These are phyloP conservation scores for Amia ocellicauda DNA, from an alignment of 2,113 vertebrate genomes.

Conservation along the genomic window DNA sequence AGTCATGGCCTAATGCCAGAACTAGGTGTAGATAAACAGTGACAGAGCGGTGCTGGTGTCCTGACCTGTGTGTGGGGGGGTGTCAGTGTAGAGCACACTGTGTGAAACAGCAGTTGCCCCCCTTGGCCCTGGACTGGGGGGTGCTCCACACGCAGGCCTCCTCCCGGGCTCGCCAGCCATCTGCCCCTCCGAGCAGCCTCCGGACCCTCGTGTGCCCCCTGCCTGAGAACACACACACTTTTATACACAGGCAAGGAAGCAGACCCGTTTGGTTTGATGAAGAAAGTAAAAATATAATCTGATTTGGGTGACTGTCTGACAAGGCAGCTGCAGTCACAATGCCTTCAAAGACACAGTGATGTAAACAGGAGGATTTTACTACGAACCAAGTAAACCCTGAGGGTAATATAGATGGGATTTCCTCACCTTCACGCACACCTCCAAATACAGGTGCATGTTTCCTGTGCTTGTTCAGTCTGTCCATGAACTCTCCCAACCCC, in stretches of 20 bases:
- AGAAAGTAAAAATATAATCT: too few species aligned
- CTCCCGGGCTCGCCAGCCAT: background rate
- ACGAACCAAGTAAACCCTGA: too few species aligned
- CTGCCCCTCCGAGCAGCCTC: background rate
- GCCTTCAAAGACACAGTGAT: too few species aligned
- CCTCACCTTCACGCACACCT: background rate
- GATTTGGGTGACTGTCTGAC: too few species aligned
- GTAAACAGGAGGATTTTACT: too few species aligned
- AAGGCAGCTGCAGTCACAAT: too few species aligned
- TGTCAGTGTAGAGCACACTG: slow-evolving; percentile 48
- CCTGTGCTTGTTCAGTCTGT: too few species aligned
- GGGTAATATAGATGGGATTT: background rate
- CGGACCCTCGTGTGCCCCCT: background rate
- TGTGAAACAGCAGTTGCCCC: slow-evolving; percentile 51
- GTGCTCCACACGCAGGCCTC: slow-evolving; percentile 50
- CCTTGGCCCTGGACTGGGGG: slow-evolving; percentile 42
- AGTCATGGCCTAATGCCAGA: too few species aligned
- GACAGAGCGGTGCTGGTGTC: too few species aligned
- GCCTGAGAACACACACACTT: background rate
- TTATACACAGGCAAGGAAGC: background rate
- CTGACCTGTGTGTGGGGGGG: slow-evolving; percentile 8
- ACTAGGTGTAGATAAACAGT: too few species aligned
- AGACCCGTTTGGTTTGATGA: too few species aligned
- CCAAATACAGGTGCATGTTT: background rate
- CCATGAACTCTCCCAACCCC: too few species aligned